Evolutionary conservation across 2,797 vertebrate genomes (phyloP), one percentile per base, ranked within the genome.

Genomic region (Antrozous pallidus): DNA sequence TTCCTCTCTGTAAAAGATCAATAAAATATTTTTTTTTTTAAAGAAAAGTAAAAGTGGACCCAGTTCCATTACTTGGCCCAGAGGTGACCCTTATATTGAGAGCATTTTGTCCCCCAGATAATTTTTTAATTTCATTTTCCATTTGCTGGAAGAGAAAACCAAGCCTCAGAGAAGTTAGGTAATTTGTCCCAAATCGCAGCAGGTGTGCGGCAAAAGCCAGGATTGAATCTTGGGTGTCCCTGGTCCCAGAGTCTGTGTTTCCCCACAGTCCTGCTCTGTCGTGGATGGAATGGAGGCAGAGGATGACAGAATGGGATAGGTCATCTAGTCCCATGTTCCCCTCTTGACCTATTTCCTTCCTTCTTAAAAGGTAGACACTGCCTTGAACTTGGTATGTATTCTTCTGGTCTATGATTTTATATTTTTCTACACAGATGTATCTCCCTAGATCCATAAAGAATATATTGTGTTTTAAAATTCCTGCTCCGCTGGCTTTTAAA

Each of bases 51-150:
- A 77, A 91, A 82, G 22, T 63, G 47, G 45, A 42, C 40, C 28
- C 38, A 24, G 13, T 88, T 36, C 33, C 14, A 42, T 58, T 18
- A 42, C 40, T 65, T n/a, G 7, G 61, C 10, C 74, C 84, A 69
- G 73, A 54, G 20, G 16, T 73, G 10, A 70, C 14, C 36, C 51
- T 33, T 28, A 40, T 28, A 40, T 28, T 16, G 9, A 85, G 47
- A 92, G 89, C 8, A 45, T 91, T 90, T 71, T 12, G 40, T 81
- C 38, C 20, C 26, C 24, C 14, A 56, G 75, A 51, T 18, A 51
- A 56, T 56, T 56, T 56, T 94, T 94, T n/a, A 40, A 26, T 49
- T 79, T 93, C 69, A 79, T 80, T 93, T 90, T 45, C 71, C n/a
- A 93, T 63, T 47, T 83, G 17, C 38, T 79, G 38, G 47, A n/a